Evolutionary conservation across 2,113 vertebrate species (phyloP).

Genomic region (Condylura cristata): DNA sequence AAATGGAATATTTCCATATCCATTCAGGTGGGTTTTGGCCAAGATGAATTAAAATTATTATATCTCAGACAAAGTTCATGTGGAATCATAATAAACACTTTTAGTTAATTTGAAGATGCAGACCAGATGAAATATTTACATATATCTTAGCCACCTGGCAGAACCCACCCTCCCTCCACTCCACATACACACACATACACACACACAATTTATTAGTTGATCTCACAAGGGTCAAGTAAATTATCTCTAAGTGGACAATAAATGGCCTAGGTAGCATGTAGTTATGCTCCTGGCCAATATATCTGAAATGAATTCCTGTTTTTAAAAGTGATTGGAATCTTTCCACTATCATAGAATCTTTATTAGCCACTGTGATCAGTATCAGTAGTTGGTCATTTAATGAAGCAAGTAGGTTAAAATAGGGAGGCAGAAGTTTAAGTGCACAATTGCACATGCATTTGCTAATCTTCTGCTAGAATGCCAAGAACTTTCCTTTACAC

Average conservation of each 20-base stretch:
- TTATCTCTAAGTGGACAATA: not conserved
- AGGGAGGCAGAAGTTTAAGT: not conserved
- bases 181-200: not conserved
- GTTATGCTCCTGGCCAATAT: not conserved
- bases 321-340: not conserved
- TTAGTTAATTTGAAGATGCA: slow-evolving; percentile 3
- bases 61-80: not conserved
- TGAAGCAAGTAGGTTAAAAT: not conserved
- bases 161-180: not conserved
- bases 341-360: not conserved
- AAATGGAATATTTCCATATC: not conserved
- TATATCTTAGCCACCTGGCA: not conserved
- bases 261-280: not conserved
- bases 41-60: not conserved
- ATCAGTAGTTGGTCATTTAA: not conserved
- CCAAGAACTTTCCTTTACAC: not conserved
- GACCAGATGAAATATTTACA: not conserved
- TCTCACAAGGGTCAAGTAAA: not conserved
- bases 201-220: not conserved
- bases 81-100: not conserved
- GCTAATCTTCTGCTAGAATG: not conserved
- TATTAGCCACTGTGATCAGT: not conserved
- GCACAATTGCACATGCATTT: no score
- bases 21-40: slow-evolving; percentile 12
- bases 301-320: not conserved